Percentiles rank a stretch among this genome's conserved stretches.
Evolutionary conservation across 2,113 vertebrate species (phyloP).

Genomic region (Plecotus auritus): DNA sequence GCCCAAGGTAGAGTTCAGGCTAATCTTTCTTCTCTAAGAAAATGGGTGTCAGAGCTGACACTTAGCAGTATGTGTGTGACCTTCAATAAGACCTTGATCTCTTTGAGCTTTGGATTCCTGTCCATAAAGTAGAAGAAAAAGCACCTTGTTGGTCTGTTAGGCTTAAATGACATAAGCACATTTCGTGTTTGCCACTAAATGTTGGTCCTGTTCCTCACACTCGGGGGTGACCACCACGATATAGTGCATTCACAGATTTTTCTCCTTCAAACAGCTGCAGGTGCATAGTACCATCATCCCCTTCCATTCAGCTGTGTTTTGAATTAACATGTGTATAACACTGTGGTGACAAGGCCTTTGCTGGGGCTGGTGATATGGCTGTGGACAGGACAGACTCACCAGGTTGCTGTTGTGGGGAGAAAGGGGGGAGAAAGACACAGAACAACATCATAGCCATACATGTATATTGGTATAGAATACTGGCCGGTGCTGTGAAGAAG

Average conservation of each 20-base stretch:
- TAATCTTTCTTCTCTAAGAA: background rate
- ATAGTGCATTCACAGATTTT: background rate
- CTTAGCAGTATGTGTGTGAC: background rate
- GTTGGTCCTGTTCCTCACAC: background rate
- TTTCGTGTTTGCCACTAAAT: background rate
- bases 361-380: background rate
- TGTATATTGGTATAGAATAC: background rate
- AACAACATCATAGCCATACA: rapidly evolving
- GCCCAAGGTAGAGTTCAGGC: background rate
- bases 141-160: background rate
- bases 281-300: rapidly evolving
- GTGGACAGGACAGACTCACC: background rate
- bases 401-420: background rate
- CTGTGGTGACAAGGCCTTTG: no score
- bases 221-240: rapidly evolving
- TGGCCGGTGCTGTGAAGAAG: background rate
- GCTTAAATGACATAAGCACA: background rate
- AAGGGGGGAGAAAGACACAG: background rate
- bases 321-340: background rate
- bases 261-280: background rate
- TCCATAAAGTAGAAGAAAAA: background rate
- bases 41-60: background rate
- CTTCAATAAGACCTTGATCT: background rate
- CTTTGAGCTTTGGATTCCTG: background rate
- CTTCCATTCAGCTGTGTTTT: background rate